These are phyloP conservation scores for Odontocolon sp. DNA, from an alignment of 2,888 invertebrate species.

Conservation along the genomic window DNA sequence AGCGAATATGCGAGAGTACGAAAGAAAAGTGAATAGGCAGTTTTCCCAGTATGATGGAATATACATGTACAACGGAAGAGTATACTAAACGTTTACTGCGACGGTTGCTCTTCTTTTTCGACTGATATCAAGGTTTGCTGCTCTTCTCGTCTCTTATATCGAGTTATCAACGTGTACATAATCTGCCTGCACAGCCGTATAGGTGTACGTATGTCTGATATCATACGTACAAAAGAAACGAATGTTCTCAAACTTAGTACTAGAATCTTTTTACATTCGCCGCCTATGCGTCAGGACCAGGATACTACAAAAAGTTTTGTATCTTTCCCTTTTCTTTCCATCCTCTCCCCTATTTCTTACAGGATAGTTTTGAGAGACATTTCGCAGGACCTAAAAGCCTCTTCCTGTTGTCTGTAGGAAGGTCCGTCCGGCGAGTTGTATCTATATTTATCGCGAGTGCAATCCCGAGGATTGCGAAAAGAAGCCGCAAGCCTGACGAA, in stretches of 20 bases:
- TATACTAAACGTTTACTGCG: conserved; percentile 53
- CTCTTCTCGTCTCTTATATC: conserved; percentile 14
- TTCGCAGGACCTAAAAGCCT: conserved; percentile 73
- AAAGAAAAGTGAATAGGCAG: conserved; percentile 34
- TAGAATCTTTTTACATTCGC: neutral
- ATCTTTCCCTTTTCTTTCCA: conserved; percentile 17
- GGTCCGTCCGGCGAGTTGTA: conserved; percentile 33
- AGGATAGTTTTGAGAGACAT: conserved; percentile 37
- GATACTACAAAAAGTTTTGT: conserved; percentile 36
- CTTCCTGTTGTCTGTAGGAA: conserved; percentile 76
- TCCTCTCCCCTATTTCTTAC: neutral
- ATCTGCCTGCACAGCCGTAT: conserved; percentile 15
- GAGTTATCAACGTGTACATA: conserved; percentile 41
- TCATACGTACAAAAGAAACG: neutral
- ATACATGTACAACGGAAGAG: conserved; percentile 32
- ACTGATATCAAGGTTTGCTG: conserved; percentile 6
- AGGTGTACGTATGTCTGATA: neutral
- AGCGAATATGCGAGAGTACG: conserved; percentile 12
- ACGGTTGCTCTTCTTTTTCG: conserved; percentile 23
- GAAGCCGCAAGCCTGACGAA: conserved; percentile 62
- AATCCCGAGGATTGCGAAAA: conserved; percentile 56
- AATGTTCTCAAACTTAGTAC: neutral
- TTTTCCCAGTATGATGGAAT: conserved; percentile 25
- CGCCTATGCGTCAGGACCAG: neutral
- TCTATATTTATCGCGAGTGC: conserved; percentile 18